Conservation (phyloP, 2,113 vertebrate genomes). For the Montifringilla adamsi region DNA sequence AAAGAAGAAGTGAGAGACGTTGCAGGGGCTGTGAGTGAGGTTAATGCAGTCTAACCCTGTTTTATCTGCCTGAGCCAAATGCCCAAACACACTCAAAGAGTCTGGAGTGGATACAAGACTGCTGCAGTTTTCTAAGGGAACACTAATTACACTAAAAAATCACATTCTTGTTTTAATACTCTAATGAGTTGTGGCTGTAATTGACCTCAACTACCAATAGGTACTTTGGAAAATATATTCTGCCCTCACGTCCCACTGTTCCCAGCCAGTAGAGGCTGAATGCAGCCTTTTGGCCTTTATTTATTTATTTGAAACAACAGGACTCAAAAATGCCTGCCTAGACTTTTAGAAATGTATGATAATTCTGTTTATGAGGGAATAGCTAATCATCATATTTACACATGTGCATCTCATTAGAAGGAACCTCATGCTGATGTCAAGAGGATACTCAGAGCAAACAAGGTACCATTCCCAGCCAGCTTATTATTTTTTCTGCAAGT, state of each 20-base stretch:
- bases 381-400: constrained; percentile 70
- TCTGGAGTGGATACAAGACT: background rate
- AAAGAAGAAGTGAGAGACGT: background rate
- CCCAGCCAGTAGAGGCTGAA: background rate
- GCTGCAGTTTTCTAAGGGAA: constrained; percentile 5
- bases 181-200: constrained; percentile 38
- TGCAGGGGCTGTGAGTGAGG: background rate
- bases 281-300: constrained; percentile 10
- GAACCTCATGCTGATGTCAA: constrained; percentile 69
- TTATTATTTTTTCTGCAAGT: constrained; percentile 37
- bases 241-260: constrained; percentile 2
- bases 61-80: background rate
- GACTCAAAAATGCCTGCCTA: background rate
- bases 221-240: background rate
- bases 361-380: constrained; percentile 68
- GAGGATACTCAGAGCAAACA: constrained; percentile 67
- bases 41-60: constrained; percentile 7
- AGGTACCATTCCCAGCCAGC: constrained; percentile 45
- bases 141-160: constrained; percentile 46
- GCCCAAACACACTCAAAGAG: background rate
- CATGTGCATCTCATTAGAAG: constrained; percentile 57
- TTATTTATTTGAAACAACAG: constrained; percentile 3
- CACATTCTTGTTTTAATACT: constrained; percentile 37
- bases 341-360: constrained; percentile 27
- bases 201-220: constrained; percentile 42